Conservation (phyloP, 2,797 vertebrate genomes). For the Enteromius viviparus region DNA sequence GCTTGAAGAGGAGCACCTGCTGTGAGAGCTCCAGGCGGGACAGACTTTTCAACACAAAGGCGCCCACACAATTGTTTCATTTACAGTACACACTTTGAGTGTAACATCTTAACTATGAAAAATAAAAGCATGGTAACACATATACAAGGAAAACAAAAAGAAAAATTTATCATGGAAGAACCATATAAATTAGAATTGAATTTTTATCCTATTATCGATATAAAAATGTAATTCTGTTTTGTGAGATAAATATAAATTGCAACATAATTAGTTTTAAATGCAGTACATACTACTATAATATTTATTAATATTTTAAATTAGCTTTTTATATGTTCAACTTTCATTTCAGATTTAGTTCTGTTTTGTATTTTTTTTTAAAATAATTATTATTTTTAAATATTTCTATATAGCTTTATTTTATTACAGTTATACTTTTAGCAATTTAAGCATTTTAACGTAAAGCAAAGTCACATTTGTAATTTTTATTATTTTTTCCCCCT, state of each 20-base stretch:
- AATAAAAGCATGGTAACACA: neutral
- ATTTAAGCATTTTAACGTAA: neutral
- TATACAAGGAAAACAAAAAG: too few species aligned
- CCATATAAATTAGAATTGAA: neutral
- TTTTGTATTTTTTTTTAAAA: neutral
- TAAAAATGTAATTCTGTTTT: neutral
- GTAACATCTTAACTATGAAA: neutral
- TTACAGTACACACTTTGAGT: neutral
- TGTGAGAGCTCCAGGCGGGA: slow-evolving; percentile 25
- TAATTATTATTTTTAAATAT: neutral
- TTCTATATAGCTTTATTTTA: neutral
- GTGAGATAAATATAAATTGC: neutral
- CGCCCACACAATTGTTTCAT: neutral
- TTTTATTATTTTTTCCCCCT: neutral
- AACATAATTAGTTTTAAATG: neutral
- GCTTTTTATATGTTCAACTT: neutral
- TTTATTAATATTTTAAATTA: neutral
- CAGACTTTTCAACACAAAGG: neutral
- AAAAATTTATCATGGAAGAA: neutral
- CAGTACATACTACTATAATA: neutral
- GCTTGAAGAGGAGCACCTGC: slow-evolving; percentile 30
- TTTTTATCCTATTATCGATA: neutral
- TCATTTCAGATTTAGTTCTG: neutral
- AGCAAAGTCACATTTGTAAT: neutral
- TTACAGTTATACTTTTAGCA: neutral